Evolutionary conservation across 2,797 vertebrate genomes (phyloP), one percentile per base, ranked within the genome.

Genomic region (Poeciliopsis infans): DNA sequence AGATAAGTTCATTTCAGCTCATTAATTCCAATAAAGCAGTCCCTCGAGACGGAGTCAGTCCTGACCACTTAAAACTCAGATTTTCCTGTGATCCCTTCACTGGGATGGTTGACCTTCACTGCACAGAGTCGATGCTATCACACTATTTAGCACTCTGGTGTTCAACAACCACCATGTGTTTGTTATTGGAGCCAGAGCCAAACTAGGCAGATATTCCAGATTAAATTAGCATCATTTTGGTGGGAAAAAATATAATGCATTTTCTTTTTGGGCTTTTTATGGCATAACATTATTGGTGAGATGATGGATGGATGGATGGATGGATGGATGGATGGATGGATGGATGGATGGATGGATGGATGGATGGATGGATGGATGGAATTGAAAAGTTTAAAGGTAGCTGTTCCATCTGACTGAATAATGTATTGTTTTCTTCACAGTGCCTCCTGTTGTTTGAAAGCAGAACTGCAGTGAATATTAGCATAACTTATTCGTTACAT

Each of bases 1-100:
- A 59, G n/a, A 79, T 76, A 59, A 73, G 31, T 76, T 55, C 3
- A 72, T 83, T 49, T 73, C 33, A 59, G 18, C 16, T 76, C 57
- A 59, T 70, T 74, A 59, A 49, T 76, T 66, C 25, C 45, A 69
- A 76, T 69, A 43, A 76, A 73, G 66, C 43, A 31, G 20, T 76
- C 31, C 28, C 18, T 51, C 8, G 7, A 57, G 46, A 59, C 45
- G 28, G 6, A 79, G 41, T 76, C 74, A 66, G 25, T 47, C 49
- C 18, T 41, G 23, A 47, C 18, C n/a, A 16, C 31, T 76, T 45
- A 76, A 64, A 66, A 68, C 72, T 28, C 1, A 28, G 20, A 72
- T 46, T 79, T 76, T 36, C 68, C n/a, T 47, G 7, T 64, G 68
- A 73, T 28, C 68, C 47, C 5, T 47, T 72, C 46, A 45, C 31